A percentile compares a stretch with the other conserved stretches of the same genome.
Conservation (phyloP, 2,113 vertebrate genomes). For the Sminthopsis crassicaudata region DNA sequence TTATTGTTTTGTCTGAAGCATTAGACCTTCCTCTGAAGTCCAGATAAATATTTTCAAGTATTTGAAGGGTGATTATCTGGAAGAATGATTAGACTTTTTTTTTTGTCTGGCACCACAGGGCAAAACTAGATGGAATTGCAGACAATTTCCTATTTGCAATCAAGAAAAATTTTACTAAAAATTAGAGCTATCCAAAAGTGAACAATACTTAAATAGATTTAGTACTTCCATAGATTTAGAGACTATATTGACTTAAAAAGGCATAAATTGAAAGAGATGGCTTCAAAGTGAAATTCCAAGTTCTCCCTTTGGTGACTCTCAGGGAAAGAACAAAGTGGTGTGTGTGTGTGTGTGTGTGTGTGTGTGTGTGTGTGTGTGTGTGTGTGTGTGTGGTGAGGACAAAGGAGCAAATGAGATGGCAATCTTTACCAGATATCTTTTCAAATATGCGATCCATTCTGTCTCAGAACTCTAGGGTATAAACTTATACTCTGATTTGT, state of each 20-base stretch:
- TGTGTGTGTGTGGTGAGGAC: not conserved
- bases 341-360: not conserved
- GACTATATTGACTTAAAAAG: not conserved
- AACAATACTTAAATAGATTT: not conserved
- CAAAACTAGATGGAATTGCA: not conserved
- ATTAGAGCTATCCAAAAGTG: not conserved
- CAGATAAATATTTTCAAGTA: not conserved
- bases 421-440: not conserved
- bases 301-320: not conserved
- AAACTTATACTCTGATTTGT: not conserved
- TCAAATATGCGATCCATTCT: not conserved
- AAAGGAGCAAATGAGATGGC: not conserved
- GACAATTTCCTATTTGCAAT: not conserved
- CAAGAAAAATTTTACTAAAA: not conserved
- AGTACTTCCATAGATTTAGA: not conserved
- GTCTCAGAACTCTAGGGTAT: not conserved
- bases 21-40: not conserved
- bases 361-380: not conserved
- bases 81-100: not conserved
- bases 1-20: not conserved
- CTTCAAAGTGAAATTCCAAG: not conserved
- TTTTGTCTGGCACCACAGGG: not conserved
- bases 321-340: not conserved
- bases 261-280: not conserved
- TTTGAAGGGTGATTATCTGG: not conserved